Percentiles rank a stretch among this genome's conserved stretches.
phyloP scores from a whole-genome alignment of 2,888 invertebrate species.

The Drosophila buzzatii region DNA sequence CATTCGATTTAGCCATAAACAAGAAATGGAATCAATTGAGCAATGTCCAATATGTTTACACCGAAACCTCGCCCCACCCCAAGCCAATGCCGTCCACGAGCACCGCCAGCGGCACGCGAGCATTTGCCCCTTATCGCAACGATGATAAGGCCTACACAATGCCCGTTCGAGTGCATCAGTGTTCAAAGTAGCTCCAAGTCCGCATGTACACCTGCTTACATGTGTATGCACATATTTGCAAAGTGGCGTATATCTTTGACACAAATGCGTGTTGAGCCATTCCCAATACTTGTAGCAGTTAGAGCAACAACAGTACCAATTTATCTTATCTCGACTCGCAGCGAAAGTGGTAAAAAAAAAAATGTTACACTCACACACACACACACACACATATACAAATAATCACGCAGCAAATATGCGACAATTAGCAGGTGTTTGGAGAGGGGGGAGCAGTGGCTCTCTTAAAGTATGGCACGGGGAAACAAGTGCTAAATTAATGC shows the following conservation, averaged over 20 bases:
- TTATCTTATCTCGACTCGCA: conserved; percentile 65
- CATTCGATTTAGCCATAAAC: conserved; percentile 45
- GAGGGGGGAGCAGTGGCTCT: neutral
- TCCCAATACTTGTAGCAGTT: conserved; percentile 29
- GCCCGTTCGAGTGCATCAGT: conserved; percentile 33
- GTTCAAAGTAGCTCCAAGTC: neutral
- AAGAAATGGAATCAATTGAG: conserved; percentile 46
- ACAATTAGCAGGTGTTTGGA: neutral
- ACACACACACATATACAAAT: neutral
- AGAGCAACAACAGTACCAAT: conserved; percentile 29
- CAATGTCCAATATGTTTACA: conserved; percentile 39
- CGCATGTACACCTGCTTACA: neutral
- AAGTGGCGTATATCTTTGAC: conserved; percentile 36
- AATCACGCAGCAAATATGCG: neutral
- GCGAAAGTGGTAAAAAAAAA: conserved; percentile 45
- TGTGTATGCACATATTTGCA: conserved; percentile 30
- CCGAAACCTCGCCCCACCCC: neutral
- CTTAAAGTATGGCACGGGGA: conserved; percentile 24
- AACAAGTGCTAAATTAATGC: conserved; percentile 48
- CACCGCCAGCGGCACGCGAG: conserved; percentile 60
- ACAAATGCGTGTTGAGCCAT: conserved; percentile 61
- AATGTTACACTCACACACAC: neutral
- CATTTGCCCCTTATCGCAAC: conserved; percentile 59
- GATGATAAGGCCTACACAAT: conserved; percentile 51
- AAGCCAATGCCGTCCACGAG: neutral